A percentile compares a stretch with the other conserved stretches of the same genome.
These are phyloP conservation scores for Lota lota DNA, from an alignment of 2,113 vertebrate species.

Conservation along the genomic window DNA sequence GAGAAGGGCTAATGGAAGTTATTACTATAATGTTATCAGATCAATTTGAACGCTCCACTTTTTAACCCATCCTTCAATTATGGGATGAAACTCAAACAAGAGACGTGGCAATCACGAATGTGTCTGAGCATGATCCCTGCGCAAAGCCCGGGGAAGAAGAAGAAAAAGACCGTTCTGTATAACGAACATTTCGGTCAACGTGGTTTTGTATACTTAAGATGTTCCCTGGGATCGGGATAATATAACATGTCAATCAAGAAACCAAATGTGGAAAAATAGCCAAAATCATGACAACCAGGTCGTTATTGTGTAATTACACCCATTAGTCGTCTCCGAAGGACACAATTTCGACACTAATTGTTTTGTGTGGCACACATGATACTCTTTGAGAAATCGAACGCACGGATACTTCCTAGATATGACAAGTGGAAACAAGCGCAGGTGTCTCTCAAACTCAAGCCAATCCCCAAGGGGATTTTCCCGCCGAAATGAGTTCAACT, in stretches of 20 bases:
- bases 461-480: no score
- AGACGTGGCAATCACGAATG: slow-evolving; percentile 10
- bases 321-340: slow-evolving; percentile 35
- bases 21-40: slow-evolving; percentile 28
- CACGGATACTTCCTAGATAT: no score
- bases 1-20: slow-evolving; percentile 27
- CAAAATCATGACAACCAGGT: not conserved
- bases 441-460: no score
- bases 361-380: no score
- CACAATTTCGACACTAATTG: slow-evolving; percentile 4
- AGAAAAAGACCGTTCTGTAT: not conserved
- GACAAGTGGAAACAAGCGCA: no score
- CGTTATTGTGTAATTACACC: slow-evolving; percentile 38
- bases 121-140: slow-evolving; percentile 1
- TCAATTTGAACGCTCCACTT: slow-evolving; percentile 19
- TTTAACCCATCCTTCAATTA: slow-evolving; percentile 23
- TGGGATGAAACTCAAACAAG: slow-evolving; percentile 14
- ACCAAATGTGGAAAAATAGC: slow-evolving; percentile 8
- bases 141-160: not conserved
- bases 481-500: no score
- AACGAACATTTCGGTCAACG: not conserved
- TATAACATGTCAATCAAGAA: slow-evolving; percentile 19
- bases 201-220: not conserved
- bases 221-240: not conserved
- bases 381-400: no score